Base-by-base conservation (phyloP, 2,888 invertebrate species). In the Hyalella azteca region DNA sequence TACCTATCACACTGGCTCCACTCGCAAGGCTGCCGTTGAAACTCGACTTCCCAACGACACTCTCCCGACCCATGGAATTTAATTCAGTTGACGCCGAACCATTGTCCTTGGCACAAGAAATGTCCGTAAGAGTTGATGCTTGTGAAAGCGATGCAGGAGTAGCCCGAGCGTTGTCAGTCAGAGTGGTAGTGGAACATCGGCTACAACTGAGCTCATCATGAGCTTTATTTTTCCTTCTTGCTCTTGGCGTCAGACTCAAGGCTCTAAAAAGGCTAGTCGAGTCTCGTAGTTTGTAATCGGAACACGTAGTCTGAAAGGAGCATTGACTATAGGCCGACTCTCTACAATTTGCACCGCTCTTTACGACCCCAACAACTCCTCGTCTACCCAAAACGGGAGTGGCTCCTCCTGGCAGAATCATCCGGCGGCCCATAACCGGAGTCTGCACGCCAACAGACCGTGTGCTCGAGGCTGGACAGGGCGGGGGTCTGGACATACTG, bases 381-480 rank as follows among this genome's bases (percentile, higher is more conserved):
- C 50, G 49, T 36, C 78, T 36, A 13, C 40, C 40, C 40, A 41
- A 59, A 50, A 59, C 41, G 22, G 78, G 78, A 22, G 78, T 78
- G 22, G 78, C 79, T 40, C 59, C 36, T 22, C 79, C 75, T 45
- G 66, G 49, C 19, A 66, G 32, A 39, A 54, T 13, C 41, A 45
- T 78, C 49, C 83, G 75, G 13, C 82, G 78, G 49, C 60, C 75
- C 49, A 81, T 60, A 22, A 79, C 78, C 19, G 82, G 82, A 22
- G 82, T 82, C 78, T 82, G 82, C 49, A 82, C 80, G 5, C 82
- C 82, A 48, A 82, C 81, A 3, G 82, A 82, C 29, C 80, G 76
- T n/a, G 76, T 83, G 54, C 77, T 81, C 50, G 81, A 78, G n/a
- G 82, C 54, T 29, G 75, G 45, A 75, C 41, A 32, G 9, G 26